These are phyloP conservation scores for Eledona agricola DNA, from an alignment of 2,888 invertebrate genomes.

Conservation along the genomic window DNA sequence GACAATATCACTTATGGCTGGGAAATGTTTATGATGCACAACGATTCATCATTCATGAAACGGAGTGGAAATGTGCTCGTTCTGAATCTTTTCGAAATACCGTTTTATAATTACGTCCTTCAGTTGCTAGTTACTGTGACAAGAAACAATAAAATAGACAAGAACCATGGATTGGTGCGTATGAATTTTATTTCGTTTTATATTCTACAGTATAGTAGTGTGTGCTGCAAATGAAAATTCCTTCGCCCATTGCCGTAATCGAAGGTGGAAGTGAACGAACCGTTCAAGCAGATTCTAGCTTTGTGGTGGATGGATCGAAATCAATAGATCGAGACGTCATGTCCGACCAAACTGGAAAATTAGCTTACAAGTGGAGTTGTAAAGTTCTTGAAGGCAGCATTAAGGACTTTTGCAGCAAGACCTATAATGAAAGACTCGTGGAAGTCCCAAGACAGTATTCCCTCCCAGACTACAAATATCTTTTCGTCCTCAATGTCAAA, in stretches of 20 bases:
- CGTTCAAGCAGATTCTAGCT: constrained; percentile 4
- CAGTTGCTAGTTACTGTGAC: too few relatives aligned
- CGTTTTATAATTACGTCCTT: too few relatives aligned
- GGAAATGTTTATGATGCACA: too few relatives aligned
- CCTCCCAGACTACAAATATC: constrained; percentile 1
- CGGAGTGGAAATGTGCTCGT: too few relatives aligned
- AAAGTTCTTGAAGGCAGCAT: neutral
- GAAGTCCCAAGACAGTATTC: constrained; percentile 7
- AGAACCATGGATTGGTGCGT: too few relatives aligned
- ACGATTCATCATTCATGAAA: too few relatives aligned
- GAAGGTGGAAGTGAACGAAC: constrained; percentile 15
- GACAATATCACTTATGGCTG: too few relatives aligned
- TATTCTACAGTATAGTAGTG: too few relatives aligned
- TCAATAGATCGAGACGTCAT: constrained; percentile 24
- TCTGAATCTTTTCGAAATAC: too few relatives aligned
- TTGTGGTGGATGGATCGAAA: constrained; percentile 20
- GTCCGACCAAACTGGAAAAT: neutral
- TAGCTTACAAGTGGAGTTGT: constrained; percentile 26
- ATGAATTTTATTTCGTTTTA: too few relatives aligned
- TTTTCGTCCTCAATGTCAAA: constrained; percentile 14
- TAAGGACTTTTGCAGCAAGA: constrained; percentile 4
- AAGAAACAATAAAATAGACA: too few relatives aligned
- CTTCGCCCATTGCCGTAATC: constrained; percentile 26
- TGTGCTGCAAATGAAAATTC: too few relatives aligned
- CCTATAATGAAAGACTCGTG: constrained; percentile 1